Base-by-base conservation (phyloP, 2,888 invertebrate species). In the Alcis repandata region DNA sequence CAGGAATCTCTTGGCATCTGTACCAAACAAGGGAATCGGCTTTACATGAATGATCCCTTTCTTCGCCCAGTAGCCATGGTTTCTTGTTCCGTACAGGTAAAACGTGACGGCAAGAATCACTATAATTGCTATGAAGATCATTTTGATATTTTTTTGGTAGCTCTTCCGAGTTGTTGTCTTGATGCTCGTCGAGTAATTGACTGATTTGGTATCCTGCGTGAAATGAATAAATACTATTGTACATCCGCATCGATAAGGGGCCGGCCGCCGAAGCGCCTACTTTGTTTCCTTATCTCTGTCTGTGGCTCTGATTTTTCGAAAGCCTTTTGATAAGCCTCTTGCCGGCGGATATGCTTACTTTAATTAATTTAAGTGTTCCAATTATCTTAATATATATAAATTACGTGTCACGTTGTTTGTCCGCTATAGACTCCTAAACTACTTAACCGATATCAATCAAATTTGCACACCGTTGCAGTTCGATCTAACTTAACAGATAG, bases 21-120 rank as follows among this genome's bases (percentile, higher is more conserved):
- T 88, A 0, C 89, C 89, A 19, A 88, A 78, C 17, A 88, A 70
- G 0, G 83, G 79, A 2, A 85, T 58, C 0, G 89, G 88, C 7
- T 78, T 74, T 48, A 86, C 83, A 68, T 89, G 81, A 68, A 78
- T 77, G 8, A 90, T 79, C 9, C 86, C 84, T 59, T 78, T 79
- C 38, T 76, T 67, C 43, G 74, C 67, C 88, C 88, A 88, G 67
- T 88, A 88, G 36, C 73, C 73, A 57, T 80, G 79, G 57, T 75
- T 82, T 20, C 77, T 75, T 7, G 81, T 82, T 17, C 83, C 82
- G 67, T 83, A 86, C 13, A 76, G 58, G 69, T 86, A 88, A 4
- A 84, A 71, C 19, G 69, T 74, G 13, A 77, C 70, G n/a, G 67
- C 57, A n/a, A 72, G 63, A 10, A 83, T 43, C 4, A 62, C 43